Percentiles rank a stretch among this genome's conserved stretches.
Evolutionary conservation across 2,888 invertebrate genomes (phyloP).

Genomic region (Lepidocyrtoides sp.): DNA sequence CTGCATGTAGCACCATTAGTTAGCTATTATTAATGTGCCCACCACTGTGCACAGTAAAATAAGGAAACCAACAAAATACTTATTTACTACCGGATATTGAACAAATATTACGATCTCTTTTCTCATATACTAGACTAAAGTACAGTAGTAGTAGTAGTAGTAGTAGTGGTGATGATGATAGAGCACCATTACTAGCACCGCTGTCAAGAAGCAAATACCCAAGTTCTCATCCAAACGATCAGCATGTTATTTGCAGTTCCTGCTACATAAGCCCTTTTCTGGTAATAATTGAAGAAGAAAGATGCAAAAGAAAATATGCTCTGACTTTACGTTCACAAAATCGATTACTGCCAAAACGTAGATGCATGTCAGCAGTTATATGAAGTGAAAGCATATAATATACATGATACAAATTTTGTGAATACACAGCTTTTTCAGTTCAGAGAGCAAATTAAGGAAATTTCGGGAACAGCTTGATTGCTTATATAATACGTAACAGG

Average conservation of each 20-base stretch:
- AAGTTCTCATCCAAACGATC: slow-evolving; percentile 9
- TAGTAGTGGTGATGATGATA: too few relatives aligned
- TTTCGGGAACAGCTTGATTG: not conserved
- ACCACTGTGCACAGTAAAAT: not conserved
- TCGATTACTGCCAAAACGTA: not conserved
- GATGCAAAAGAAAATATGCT: slow-evolving; percentile 5
- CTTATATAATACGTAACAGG: not conserved
- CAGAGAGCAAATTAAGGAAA: slow-evolving; percentile 17
- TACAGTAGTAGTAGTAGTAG: too few relatives aligned
- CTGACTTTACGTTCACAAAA: not conserved
- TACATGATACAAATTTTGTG: not conserved
- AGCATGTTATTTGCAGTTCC: not conserved
- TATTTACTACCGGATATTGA: slow-evolving; percentile 44
- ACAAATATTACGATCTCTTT: not conserved
- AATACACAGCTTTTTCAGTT: not conserved
- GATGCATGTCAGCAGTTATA: not conserved
- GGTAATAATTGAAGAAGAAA: not conserved
- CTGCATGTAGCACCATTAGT: too few relatives aligned
- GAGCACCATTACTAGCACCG: too few relatives aligned
- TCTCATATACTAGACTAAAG: not conserved
- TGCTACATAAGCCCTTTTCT: not conserved
- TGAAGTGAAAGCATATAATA: not conserved
- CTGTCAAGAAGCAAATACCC: not conserved
- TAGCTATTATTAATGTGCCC: not conserved
- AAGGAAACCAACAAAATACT: slow-evolving; percentile 10